These are phyloP conservation scores for Rambutsinella grinnellia DNA, from an alignment of 2,888 invertebrate species.

Conservation along the genomic window DNA sequence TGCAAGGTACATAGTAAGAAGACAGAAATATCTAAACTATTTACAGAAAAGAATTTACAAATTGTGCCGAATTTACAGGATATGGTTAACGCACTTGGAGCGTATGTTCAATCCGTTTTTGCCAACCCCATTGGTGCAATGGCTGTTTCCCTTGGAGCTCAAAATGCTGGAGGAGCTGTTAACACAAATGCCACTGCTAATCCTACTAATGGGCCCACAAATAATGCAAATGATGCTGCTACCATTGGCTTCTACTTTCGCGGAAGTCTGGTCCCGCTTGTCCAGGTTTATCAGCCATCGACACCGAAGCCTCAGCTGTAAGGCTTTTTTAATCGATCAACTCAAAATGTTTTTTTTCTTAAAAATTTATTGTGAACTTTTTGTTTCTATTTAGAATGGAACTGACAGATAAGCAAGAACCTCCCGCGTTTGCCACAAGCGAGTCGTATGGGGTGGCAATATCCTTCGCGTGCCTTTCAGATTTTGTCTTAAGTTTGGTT, in stretches of 20 bases:
- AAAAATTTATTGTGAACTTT: neutral
- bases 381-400: conserved; percentile 82
- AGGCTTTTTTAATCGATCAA: conserved; percentile 71
- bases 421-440: conserved; percentile 83
- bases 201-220: conserved; percentile 76
- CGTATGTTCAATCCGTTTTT: conserved; percentile 93
- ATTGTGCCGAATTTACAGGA: conserved; percentile 78
- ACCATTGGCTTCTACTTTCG: conserved; percentile 94
- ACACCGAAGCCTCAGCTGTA: conserved; percentile 91
- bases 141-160: conserved; percentile 49
- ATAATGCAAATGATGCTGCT: conserved; percentile 84
- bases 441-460: conserved; percentile 98
- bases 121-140: conserved; percentile 74
- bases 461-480: conserved; percentile 93
- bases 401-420: conserved; percentile 95
- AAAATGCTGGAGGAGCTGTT: conserved; percentile 46
- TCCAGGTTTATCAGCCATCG: conserved; percentile 86
- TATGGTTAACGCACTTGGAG: conserved; percentile 93
- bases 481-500: conserved; percentile 85
- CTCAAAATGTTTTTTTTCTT: too few relatives aligned
- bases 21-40: too few relatives aligned
- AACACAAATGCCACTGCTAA: conserved; percentile 73
- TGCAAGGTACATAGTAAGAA: conserved; percentile 56
- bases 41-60: conserved; percentile 2
- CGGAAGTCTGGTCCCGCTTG: conserved; percentile 92